Conservation (phyloP, 2,888 invertebrate genomes). For the Notodonta ziczac region DNA sequence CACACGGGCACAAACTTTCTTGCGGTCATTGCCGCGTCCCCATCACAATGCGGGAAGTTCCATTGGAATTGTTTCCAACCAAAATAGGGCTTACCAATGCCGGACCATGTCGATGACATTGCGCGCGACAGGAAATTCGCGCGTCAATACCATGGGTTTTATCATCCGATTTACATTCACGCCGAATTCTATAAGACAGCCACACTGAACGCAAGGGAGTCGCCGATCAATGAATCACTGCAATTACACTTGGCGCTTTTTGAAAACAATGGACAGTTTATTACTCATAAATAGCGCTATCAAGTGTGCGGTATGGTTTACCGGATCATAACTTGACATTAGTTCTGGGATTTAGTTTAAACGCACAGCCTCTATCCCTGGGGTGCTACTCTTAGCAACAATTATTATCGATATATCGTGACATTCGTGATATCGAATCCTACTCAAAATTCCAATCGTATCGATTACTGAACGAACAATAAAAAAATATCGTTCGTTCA, state of each 20-base stretch:
- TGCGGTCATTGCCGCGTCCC: neutral
- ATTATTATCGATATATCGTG: too few species aligned
- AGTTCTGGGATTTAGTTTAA: too few species aligned
- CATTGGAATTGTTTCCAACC: conserved; percentile 1
- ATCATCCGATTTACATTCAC: conserved; percentile 38
- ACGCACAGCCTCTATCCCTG: too few species aligned
- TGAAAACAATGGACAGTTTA: conserved; percentile 54
- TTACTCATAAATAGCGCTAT: conserved; percentile 24
- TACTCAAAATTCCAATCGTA: too few species aligned
- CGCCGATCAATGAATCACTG: conserved; percentile 45
- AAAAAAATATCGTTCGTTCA: too few species aligned
- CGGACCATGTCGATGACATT: conserved; percentile 37
- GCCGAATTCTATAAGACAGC: conserved; percentile 37
- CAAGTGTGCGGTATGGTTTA: too few species aligned
- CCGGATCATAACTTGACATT: too few species aligned
- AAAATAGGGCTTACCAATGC: conserved; percentile 10
- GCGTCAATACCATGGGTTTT: conserved; percentile 39
- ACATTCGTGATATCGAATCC: too few species aligned
- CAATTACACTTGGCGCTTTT: conserved; percentile 34
- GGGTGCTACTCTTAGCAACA: too few species aligned
- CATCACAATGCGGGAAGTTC: neutral
- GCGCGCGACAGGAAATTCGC: conserved; percentile 39
- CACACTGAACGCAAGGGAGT: conserved; percentile 39
- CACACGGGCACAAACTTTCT: neutral
- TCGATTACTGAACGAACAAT: too few species aligned